Evolutionary conservation across 2,888 invertebrate genomes (phyloP), one percentile per base, ranked within the genome.

Genomic region (Stenichneumon culpator): DNA sequence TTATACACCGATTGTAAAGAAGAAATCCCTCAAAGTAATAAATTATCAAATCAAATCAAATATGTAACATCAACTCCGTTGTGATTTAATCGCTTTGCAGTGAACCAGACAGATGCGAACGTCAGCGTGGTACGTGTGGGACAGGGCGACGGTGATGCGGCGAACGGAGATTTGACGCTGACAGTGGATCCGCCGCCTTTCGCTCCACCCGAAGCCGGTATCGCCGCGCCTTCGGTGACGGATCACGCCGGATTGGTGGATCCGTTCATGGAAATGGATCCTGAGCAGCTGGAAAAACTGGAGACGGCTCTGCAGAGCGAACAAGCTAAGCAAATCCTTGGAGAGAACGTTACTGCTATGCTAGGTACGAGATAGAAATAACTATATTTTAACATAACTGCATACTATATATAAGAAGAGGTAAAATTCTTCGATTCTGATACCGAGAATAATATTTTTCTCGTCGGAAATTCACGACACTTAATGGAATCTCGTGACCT

Each of bases 291-390:
- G 84, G 94, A 95, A 81, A 93, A 94, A 82, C 90, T 95, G 75
- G 95, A 95, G 90, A 95, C 94, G 54, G 95, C 95, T 22, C 89
- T 95, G 16, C 94, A 95, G 86, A 95, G 95, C 63, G 95, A 95
- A 89, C 94, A 95, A 87, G 95, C 95, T 1, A 95, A 94, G 87
- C 94, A 95, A 90, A 95, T 95, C 82, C 92, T 95, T 54, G 95
- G 94, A 63, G 94, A 94, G 89, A 94, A 94, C 91, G 94, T 94
- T 74, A 94, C 94, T 7, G 94, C 94, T 2, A 94, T 94, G 94
- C 92, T 94, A 50, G 94, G 94, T 94, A 89, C 81, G 86, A 79
- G 68, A 36, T 14, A 57, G 28, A 9, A 19, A 28, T 16, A 63
- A 19, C 9, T 54, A 32, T 73, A 60, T 44, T 6, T 39, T 39